Evolutionary conservation across 2,113 vertebrate genomes (phyloP).

Genomic region (Coryphaenoides rupestris): DNA sequence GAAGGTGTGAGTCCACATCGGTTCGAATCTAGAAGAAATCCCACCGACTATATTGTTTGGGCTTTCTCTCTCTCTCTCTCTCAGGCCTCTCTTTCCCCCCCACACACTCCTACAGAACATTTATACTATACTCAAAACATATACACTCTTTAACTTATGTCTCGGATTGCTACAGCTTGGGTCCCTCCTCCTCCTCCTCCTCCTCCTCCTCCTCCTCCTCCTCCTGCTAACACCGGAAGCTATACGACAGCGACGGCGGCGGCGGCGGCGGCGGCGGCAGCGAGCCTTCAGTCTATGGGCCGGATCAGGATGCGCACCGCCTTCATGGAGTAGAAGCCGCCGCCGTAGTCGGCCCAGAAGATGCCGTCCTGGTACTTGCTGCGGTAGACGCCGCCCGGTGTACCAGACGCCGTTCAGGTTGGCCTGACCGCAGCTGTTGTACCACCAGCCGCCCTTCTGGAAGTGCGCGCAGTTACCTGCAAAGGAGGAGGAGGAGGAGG

Average conservation of each 20-base stretch:
- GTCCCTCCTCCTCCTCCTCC: conserved; percentile 20
- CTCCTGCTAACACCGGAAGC: no score
- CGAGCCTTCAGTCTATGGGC: conserved; percentile 82
- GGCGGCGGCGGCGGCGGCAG: no score
- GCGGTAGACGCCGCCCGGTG: conserved; percentile 91
- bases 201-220: no score
- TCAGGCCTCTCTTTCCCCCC: neutral
- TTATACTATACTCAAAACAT: no score
- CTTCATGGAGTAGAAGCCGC: conserved; percentile 95
- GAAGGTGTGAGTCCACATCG: no score
- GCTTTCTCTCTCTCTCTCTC: no score
- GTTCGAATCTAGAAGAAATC: no score
- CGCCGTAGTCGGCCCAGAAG: conserved; percentile 97
- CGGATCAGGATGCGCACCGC: conserved; percentile 92
- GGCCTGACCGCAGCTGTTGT: conserved; percentile 91
- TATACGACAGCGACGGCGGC: no score
- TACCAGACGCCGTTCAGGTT: conserved; percentile 99
- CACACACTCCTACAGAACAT: conserved; percentile 17
- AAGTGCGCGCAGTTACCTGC: conserved; percentile 97
- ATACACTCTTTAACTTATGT: conserved; percentile 9
- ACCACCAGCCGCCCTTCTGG: conserved; percentile 99
- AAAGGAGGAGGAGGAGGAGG: conserved; percentile 17
- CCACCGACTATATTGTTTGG: no score
- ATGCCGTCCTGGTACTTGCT: conserved; percentile 97
- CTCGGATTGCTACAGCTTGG: conserved; percentile 30